Evolutionary conservation across 2,797 vertebrate genomes (phyloP).

Genomic region (Siniperca scherzeri): DNA sequence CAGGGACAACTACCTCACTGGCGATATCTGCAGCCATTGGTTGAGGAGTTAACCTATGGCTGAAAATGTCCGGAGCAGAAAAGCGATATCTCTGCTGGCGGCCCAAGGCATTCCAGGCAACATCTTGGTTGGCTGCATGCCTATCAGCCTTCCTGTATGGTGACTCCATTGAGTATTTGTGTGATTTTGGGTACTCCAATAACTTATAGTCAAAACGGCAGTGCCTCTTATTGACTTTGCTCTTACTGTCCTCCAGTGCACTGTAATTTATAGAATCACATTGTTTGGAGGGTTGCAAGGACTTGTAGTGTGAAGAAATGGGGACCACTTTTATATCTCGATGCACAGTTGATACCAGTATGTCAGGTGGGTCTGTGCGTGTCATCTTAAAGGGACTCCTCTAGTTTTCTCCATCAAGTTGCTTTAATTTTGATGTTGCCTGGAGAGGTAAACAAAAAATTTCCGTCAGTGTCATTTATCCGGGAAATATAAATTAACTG

Average conservation of each 20-base stretch:
- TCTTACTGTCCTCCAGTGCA: constrained; percentile 85
- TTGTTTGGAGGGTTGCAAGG: constrained; percentile 86
- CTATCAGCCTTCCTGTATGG: constrained; percentile 83
- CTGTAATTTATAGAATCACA: constrained; percentile 90
- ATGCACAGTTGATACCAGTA: constrained; percentile 95
- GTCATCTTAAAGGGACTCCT: constrained; percentile 96
- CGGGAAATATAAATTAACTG: not conserved
- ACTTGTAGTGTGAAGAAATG: constrained; percentile 82
- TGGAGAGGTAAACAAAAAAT: constrained; percentile 66
- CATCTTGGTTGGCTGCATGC: constrained; percentile 84
- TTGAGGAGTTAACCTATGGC: constrained; percentile 82
- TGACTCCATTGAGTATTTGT: constrained; percentile 85
- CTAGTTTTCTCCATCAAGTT: constrained; percentile 89
- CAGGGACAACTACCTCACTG: constrained; percentile 78
- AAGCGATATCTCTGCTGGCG: constrained; percentile 86
- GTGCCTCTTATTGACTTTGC: constrained; percentile 92
- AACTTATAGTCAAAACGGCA: constrained; percentile 92
- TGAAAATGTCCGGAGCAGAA: constrained; percentile 86
- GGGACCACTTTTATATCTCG: constrained; percentile 92
- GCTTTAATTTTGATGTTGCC: constrained; percentile 84
- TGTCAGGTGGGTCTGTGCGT: constrained; percentile 97
- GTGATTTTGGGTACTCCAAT: constrained; percentile 86
- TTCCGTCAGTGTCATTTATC: constrained; percentile 42
- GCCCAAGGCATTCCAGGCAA: constrained; percentile 83
- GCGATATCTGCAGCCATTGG: constrained; percentile 77